Percentiles rank a stretch among this genome's conserved stretches.
phyloP scores from a whole-genome alignment of 2,113 vertebrate genomes.

The Penelope pileata region DNA sequence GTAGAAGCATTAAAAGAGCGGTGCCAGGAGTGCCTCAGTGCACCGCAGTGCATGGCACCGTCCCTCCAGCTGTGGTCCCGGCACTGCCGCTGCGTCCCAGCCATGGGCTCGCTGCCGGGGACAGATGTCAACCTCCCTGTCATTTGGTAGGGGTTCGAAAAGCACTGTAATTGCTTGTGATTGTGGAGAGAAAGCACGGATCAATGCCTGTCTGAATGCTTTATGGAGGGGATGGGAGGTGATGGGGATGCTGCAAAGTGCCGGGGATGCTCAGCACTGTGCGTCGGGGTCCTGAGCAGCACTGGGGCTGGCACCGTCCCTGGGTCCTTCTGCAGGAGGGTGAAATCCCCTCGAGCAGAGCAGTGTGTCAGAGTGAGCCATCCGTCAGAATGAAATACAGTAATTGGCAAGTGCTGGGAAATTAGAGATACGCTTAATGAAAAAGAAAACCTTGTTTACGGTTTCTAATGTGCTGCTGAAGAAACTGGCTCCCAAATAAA shows the following conservation, averaged over 20 bases:
- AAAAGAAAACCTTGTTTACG: slow-evolving; percentile 37
- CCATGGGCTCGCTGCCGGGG: rapidly evolving
- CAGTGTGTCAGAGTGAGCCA: neutral
- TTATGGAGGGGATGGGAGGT: neutral
- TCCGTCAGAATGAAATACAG: neutral
- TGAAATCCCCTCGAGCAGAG: neutral
- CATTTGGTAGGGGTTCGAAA: neutral
- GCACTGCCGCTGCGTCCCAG: neutral
- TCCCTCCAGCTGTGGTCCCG: neutral
- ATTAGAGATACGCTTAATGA: slow-evolving; percentile 41
- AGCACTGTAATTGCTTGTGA: neutral
- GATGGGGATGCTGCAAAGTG: neutral
- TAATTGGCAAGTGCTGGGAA: slow-evolving; percentile 37
- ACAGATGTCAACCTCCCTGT: neutral
- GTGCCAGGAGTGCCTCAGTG: neutral
- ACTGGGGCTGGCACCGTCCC: neutral
- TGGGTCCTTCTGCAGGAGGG: neutral
- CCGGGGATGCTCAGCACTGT: neutral
- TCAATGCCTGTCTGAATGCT: neutral
- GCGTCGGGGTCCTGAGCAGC: rapidly evolving
- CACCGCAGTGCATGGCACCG: neutral
- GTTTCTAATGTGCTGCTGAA: slow-evolving; percentile 37
- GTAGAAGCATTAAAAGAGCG: neutral
- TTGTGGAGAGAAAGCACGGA: neutral
- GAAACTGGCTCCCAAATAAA: slow-evolving; percentile 58